phyloP scores from a whole-genome alignment of 2,888 invertebrate genomes.

The Sepioteuthis lessoniana region DNA sequence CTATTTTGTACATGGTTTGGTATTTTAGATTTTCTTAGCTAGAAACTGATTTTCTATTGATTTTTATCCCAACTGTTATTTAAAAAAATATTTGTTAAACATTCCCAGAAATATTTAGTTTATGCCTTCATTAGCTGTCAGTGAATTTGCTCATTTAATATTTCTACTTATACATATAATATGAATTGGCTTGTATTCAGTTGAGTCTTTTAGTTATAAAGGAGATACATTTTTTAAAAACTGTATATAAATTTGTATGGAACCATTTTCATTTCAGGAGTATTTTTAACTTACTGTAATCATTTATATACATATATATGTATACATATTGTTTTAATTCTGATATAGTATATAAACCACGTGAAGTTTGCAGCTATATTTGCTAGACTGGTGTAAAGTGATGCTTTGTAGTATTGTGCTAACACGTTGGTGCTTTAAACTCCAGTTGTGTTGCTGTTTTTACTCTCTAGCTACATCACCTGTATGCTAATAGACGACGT shows the following conservation, averaged over 20 bases:
- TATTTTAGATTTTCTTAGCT: no score
- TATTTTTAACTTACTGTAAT: background rate
- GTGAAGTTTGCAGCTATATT: slow-evolving; percentile 44
- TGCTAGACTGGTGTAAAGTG: slow-evolving; percentile 43
- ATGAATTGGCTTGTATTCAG: background rate
- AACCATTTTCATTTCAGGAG: background rate
- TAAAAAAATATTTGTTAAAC: background rate
- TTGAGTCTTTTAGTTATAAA: background rate
- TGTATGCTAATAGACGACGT: slow-evolving; percentile 49
- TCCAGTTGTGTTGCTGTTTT: slow-evolving; percentile 49
- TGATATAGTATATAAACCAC: background rate
- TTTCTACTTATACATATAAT: background rate
- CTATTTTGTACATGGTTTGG: no score
- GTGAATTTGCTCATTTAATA: background rate
- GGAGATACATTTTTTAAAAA: background rate
- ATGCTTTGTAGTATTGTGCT: slow-evolving; percentile 49
- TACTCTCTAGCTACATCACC: slow-evolving; percentile 49
- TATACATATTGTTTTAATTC: background rate
- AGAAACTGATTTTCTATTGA: background rate
- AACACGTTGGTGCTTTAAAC: slow-evolving; percentile 49
- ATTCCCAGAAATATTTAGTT: background rate
- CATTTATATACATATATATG: background rate
- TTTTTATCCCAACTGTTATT: background rate
- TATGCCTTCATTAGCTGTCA: background rate
- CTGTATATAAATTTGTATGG: background rate